Conservation (phyloP, 2,888 invertebrate genomes). For the Subacronicta megacephala region DNA sequence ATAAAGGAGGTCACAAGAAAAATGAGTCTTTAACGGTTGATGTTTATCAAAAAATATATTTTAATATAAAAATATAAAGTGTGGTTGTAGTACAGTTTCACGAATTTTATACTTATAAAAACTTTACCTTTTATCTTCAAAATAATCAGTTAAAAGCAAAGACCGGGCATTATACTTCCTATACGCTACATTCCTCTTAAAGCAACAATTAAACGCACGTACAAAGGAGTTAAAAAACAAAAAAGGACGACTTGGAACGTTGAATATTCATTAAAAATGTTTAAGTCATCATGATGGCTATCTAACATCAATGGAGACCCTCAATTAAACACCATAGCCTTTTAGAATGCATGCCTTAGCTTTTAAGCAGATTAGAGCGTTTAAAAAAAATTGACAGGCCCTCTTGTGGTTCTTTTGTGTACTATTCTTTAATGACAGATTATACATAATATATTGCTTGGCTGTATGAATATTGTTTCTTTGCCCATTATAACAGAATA, state of each 20-base stretch:
- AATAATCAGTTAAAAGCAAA: slow-evolving; percentile 52
- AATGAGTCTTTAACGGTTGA: no score
- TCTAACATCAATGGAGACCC: slow-evolving; percentile 68
- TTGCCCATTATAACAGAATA: slow-evolving; percentile 15
- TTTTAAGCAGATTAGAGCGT: slow-evolving; percentile 71
- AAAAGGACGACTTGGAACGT: slow-evolving; percentile 56
- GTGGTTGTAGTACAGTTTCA: slow-evolving; percentile 33
- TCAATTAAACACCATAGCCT: slow-evolving; percentile 75
- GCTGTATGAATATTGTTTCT: slow-evolving; percentile 34
- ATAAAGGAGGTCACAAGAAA: no score
- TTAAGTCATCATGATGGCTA: slow-evolving; percentile 80
- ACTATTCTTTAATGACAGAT: slow-evolving; percentile 56
- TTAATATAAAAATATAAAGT: no score
- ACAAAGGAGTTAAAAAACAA: slow-evolving; percentile 57
- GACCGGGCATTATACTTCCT: slow-evolving; percentile 51
- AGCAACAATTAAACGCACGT: slow-evolving; percentile 61
- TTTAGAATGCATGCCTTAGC: slow-evolving; percentile 72
- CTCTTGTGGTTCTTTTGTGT: slow-evolving; percentile 62
- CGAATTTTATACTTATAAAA: slow-evolving; percentile 18
- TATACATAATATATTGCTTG: slow-evolving; percentile 34
- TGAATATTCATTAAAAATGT: slow-evolving; percentile 82
- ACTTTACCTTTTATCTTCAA: slow-evolving; percentile 44
- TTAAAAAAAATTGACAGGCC: slow-evolving; percentile 73
- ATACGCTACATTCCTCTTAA: slow-evolving; percentile 50
- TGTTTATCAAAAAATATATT: no score